Conservation (phyloP, 2,888 invertebrate genomes). For the Ochropacha duplaris region DNA sequence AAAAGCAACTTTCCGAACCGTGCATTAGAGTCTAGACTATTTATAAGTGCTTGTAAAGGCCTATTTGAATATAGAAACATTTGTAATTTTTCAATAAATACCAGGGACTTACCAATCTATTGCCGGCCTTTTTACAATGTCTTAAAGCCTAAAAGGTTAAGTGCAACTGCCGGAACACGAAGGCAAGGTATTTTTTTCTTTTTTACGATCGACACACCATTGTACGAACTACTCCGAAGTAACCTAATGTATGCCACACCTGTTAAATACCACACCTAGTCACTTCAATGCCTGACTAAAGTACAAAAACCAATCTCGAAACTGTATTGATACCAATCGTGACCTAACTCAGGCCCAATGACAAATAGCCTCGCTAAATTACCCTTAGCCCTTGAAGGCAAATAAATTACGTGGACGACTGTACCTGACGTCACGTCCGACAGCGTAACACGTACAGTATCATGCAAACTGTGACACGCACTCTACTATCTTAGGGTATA, state of each 20-base stretch:
- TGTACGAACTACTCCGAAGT: too few relatives aligned
- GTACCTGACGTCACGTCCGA: background rate
- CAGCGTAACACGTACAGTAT: background rate
- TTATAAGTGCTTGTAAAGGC: too few relatives aligned
- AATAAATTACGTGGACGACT: background rate
- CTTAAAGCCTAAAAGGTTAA: too few relatives aligned
- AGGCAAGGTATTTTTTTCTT: too few relatives aligned
- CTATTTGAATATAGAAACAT: too few relatives aligned
- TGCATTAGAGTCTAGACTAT: too few relatives aligned
- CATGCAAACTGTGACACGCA: background rate
- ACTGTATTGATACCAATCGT: background rate
- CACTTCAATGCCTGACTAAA: background rate
- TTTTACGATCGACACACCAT: too few relatives aligned
- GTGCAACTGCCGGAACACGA: too few relatives aligned
- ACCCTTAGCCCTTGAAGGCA: background rate
- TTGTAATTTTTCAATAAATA: too few relatives aligned
- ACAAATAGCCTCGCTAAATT: background rate
- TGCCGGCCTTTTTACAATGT: too few relatives aligned
- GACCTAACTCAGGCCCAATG: background rate
- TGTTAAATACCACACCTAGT: background rate
- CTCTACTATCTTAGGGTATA: background rate
- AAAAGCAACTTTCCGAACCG: too few relatives aligned
- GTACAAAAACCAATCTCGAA: background rate
- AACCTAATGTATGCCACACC: background rate
- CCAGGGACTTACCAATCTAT: too few relatives aligned